These are phyloP conservation scores for Gryllus bimaculatus DNA, from an alignment of 1,140 invertebrate genomes.

Conservation along the genomic window DNA sequence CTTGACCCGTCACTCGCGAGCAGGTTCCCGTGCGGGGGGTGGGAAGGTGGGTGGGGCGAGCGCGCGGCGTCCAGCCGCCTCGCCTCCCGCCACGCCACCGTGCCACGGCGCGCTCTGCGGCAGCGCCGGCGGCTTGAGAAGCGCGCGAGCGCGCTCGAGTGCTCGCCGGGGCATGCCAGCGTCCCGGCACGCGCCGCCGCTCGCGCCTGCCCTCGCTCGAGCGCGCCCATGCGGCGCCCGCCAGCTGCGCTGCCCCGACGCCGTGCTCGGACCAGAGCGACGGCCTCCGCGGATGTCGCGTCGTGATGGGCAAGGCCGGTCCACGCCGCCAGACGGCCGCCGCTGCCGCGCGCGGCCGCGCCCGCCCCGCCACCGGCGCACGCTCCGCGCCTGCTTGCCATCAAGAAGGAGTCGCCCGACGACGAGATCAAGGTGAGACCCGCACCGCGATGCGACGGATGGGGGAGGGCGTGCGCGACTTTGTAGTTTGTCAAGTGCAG, in stretches of 20 bases:
- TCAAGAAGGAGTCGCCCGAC: constrained; percentile 20
- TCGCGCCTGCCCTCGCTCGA: too few species aligned
- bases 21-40: too few species aligned
- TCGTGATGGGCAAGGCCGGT: too few species aligned
- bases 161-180: background rate
- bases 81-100: too few species aligned
- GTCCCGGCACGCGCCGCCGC: too few species aligned
- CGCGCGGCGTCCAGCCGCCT: background rate
- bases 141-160: background rate
- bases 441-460: too few species aligned
- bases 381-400: constrained; percentile 8
- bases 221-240: too few species aligned
- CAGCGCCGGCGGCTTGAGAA: background rate
- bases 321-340: too few species aligned
- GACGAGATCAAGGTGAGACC: constrained; percentile 20
- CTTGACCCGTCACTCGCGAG: too few species aligned
- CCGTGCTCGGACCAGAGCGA: background rate
- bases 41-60: too few species aligned
- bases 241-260: background rate
- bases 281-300: background rate
- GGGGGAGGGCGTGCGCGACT: too few species aligned
- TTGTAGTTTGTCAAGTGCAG: too few species aligned
- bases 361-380: constrained; percentile 10
- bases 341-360: background rate
- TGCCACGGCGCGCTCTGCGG: background rate